Base-by-base conservation (phyloP, 2,888 invertebrate species). In the Conus canariensis region DNA sequence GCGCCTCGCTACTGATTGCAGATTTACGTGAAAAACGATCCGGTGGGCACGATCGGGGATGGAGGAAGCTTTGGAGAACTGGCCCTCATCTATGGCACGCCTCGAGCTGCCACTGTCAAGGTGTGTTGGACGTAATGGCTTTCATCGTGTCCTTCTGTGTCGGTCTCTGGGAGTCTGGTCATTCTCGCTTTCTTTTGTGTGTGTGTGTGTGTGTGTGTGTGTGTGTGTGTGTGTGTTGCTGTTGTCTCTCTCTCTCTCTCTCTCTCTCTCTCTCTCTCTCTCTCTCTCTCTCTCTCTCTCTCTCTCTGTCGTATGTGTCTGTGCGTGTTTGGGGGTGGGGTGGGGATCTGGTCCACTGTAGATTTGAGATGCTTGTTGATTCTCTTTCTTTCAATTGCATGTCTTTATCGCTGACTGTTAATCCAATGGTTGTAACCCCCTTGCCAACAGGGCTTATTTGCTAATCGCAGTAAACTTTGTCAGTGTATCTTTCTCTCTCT, bases 51-150 rank as follows among this genome's bases (percentile, higher is more conserved):
- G 91, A 99, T 99, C 95, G 98, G 98, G 88, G 99, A 99, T 95
- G 99, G 99, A 83, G 99, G 99, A 90, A 99, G 99, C 96, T 99
- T 99, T 96, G 99, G 99, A 88, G 99, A 99, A 96, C 97, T 99
- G 96, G 99, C 99, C 74, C 97, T 99, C 91, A 99, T 99, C 96
- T 99, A 99, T 96, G 99, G 99, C 87, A 99, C 99, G 45, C 99
- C 99, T 16, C 97, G 99, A 93, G 99, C 99, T n/a, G 99, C 99
- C 89, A 99, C 99, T 0, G 99, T 99, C 90, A 98, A 99, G 94
- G 96, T 96, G 91, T 90, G 93, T 92, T 59, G 4, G 70, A 22
- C 70, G 30, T 30, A 30, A 30, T 30, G 2, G 16, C 64, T 64
- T 14, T 9, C 12, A 9, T 16, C 19, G 16, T 64, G 16, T 14